These are phyloP conservation scores for Scaptomyza caliginosa DNA, from an alignment of 2,888 invertebrate genomes.

Conservation along the genomic window DNA sequence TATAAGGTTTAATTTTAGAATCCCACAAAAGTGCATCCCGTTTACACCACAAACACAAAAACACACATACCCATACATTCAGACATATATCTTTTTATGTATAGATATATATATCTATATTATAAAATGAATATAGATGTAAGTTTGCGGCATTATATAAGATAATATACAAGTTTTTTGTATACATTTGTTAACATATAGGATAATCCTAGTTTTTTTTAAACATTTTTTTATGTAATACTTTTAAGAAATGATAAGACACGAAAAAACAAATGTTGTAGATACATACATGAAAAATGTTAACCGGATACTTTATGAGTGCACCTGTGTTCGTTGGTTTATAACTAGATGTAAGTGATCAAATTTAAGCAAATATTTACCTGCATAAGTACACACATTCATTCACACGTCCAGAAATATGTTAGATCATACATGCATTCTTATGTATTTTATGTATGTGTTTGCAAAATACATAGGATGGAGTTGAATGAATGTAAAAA, in stretches of 20 bases:
- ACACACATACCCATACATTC: not conserved
- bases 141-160: slow-evolving; percentile 1
- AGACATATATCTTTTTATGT: too few relatives aligned
- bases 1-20: slow-evolving; percentile 18
- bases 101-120: too few relatives aligned
- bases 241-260: slow-evolving; percentile 31
- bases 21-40: slow-evolving; percentile 16
- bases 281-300: slow-evolving; percentile 58
- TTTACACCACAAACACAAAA: slow-evolving; percentile 2
- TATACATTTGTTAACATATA: slow-evolving; percentile 50
- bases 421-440: slow-evolving; percentile 1
- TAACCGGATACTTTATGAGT: slow-evolving; percentile 77
- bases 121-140: not conserved
- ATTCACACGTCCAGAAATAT: slow-evolving; percentile 17
- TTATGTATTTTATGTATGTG: not conserved
- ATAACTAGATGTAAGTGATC: slow-evolving; percentile 48
- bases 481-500: slow-evolving; percentile 37
- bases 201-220: slow-evolving; percentile 29
- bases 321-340: slow-evolving; percentile 80
- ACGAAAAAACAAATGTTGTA: slow-evolving; percentile 28
- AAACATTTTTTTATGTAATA: slow-evolving; percentile 19
- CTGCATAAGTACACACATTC: slow-evolving; percentile 15
- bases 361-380: slow-evolving; percentile 25
- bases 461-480: slow-evolving; percentile 25
- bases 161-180: slow-evolving; percentile 15